Evolutionary conservation across 1,140 invertebrate genomes (phyloP).

Genomic region (Cydia pomonella): DNA sequence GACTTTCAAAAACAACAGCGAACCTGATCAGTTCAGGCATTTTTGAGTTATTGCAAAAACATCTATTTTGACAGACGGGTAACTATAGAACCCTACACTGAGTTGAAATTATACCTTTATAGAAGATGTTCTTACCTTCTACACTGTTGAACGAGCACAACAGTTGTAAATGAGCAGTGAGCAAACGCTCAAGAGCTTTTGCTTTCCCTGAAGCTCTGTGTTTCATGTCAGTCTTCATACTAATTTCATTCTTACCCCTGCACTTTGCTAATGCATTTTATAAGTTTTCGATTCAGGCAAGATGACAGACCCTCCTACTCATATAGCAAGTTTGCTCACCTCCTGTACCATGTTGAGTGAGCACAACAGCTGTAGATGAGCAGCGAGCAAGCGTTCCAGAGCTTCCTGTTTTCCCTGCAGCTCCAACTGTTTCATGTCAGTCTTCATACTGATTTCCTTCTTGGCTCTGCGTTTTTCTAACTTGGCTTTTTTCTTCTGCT

Average conservation of each 20-base stretch:
- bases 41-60: too few species aligned
- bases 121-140: not conserved
- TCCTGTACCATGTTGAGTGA: conserved; percentile 67
- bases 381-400: conserved; percentile 54
- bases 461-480: conserved; percentile 60
- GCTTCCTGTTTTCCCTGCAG: conserved; percentile 59
- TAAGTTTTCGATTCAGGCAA: too few species aligned
- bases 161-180: conserved; percentile 64
- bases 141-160: conserved; percentile 61
- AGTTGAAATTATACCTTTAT: too few species aligned
- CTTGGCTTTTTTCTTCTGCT: conserved; percentile 61
- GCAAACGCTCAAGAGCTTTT: conserved; percentile 58
- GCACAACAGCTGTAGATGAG: conserved; percentile 68
- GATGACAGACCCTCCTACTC: too few species aligned
- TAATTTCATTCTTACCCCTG: conserved; percentile 56
- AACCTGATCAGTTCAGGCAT: too few species aligned
- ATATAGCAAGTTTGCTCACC: conserved; percentile 43
- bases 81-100: too few species aligned
- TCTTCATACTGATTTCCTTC: conserved; percentile 68
- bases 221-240: conserved; percentile 66
- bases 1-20: too few species aligned
- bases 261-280: conserved; percentile 65
- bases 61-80: too few species aligned
- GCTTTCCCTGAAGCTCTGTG: conserved; percentile 59
- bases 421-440: conserved; percentile 57